Base-by-base conservation (phyloP, 64 coral and sea anemone genomes). In the Trachythela sp. region DNA sequence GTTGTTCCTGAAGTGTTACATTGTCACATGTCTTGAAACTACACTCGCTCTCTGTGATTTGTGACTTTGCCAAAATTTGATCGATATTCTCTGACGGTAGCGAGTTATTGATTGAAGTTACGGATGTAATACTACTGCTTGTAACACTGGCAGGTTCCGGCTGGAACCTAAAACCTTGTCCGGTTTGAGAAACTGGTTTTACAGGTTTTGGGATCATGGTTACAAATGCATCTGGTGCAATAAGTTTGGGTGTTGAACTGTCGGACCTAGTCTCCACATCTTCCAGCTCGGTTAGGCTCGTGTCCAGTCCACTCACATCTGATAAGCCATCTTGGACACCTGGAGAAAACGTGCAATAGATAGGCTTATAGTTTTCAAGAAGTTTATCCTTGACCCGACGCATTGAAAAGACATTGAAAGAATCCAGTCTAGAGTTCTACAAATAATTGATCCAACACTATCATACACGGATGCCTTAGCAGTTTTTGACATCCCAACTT, bases 261-360 rank as follows among this genome's bases (percentile, higher is more conserved):
- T 87, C 91, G 9, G 93, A 77, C 27, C 14, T 60, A 15, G 71
- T 43, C 22, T 94, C 95, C n/a, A 52, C 84, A 51, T 97, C 95
- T 43, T 97, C 95, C 17, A 90, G 68, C 87, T 97, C 93, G 42
- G 92, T 94, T 48, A 93, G 94, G 20, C 92, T 85, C n/a, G 91
- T 93, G 27, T 96, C 94, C 76, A 94, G 84, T 36, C 93, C 95
- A 92, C 95, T 97, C 18, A 97, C 41, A 88, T 97, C 95, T 33
- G 95, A 97, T 42, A 97, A 60, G 38, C 54, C 95, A 89, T 97
- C 95, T 51, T 29, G 92, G 24, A 94, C 88, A 36, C 91, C 95
- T 97, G 40, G 8, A 76, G 10, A 14, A 40, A 18, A 37, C 84
- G 42, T 45, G 42, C 42, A 45, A 45, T 6, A 45, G n/a, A n/a